Percentiles rank a stretch among this genome's conserved stretches.
Conservation (phyloP, 2,888 invertebrate species). For the Cephus runcator region DNA sequence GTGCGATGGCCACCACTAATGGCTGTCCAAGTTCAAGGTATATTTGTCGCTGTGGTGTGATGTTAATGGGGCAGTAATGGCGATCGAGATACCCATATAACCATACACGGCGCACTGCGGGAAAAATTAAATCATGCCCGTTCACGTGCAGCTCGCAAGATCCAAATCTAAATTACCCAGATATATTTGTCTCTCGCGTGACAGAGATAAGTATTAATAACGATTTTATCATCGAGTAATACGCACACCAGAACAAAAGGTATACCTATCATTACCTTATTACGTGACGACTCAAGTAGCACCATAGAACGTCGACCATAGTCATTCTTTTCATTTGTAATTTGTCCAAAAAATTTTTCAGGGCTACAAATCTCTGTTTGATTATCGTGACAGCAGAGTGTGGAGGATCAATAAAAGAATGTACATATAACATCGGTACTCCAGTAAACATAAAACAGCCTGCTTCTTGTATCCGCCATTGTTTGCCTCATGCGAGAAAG, state of each 20-base stretch:
- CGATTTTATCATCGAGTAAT: conserved; percentile 46
- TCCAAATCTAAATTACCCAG: conserved; percentile 40
- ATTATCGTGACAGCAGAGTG: neutral
- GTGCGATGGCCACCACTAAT: neutral
- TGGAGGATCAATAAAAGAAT: neutral
- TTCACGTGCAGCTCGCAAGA: conserved; percentile 22
- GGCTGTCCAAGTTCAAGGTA: neutral
- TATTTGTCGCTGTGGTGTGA: neutral
- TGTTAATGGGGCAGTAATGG: neutral
- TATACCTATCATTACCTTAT: conserved; percentile 53
- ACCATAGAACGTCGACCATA: neutral
- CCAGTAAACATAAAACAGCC: conserved; percentile 2
- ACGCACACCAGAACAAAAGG: conserved; percentile 32
- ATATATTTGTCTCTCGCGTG: conserved; percentile 40
- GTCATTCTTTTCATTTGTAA: neutral
- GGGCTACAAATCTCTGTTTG: neutral
- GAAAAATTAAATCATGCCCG: neutral
- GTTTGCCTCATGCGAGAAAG: conserved; percentile 58
- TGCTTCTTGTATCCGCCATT: conserved; percentile 60
- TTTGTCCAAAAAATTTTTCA: neutral
- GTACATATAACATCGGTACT: neutral
- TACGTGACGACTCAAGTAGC: conserved; percentile 33
- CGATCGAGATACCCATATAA: neutral
- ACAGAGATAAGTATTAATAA: conserved; percentile 31
- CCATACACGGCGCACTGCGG: neutral